Evolutionary conservation across 2,113 vertebrate genomes (phyloP).

Genomic region (Indicator maculatus): DNA sequence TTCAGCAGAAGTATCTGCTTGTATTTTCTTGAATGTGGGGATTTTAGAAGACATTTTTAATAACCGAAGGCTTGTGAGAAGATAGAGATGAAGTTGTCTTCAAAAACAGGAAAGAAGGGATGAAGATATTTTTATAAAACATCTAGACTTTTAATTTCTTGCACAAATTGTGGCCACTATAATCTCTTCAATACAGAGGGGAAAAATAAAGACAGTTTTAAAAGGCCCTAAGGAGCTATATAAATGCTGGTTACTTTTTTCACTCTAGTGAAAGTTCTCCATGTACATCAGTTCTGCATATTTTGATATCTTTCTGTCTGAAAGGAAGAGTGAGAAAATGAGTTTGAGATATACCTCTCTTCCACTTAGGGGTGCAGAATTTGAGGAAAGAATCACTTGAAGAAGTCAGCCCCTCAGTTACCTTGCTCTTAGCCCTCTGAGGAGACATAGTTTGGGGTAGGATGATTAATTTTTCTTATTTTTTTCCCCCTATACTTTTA

Average conservation of each 20-base stretch:
- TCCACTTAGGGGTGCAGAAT: neutral
- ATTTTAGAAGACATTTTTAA: neutral
- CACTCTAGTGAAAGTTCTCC: neutral
- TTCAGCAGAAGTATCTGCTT: neutral
- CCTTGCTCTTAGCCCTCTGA: neutral
- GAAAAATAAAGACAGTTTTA: neutral
- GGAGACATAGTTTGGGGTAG: neutral
- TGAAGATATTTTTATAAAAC: neutral
- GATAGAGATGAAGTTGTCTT: neutral
- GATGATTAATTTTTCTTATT: neutral
- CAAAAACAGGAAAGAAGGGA: neutral
- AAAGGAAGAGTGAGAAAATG: neutral
- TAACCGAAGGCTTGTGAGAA: neutral
- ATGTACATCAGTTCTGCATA: neutral
- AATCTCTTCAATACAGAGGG: neutral
- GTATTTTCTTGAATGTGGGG: neutral
- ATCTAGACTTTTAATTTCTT: neutral
- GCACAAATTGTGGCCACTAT: neutral
- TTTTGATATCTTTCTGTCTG: neutral
- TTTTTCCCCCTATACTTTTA: neutral
- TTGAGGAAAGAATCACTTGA: neutral
- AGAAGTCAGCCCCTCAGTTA: neutral
- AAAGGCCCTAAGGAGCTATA: neutral
- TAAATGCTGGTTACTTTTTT: neutral
- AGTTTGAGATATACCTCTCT: neutral